Conservation (phyloP, 2,888 invertebrate species). For the Griposia aprilina region DNA sequence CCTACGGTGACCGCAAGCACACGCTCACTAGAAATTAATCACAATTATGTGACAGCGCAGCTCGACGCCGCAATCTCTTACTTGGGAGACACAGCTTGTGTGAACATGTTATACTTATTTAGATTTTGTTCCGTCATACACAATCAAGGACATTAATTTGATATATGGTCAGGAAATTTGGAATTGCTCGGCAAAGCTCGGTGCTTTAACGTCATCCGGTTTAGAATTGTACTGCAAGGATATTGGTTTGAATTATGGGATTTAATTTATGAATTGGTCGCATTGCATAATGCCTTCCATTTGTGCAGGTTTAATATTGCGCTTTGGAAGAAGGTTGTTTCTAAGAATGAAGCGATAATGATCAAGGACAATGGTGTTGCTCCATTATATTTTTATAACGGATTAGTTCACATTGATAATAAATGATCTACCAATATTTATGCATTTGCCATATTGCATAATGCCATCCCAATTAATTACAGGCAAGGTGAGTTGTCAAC, state of each 20-base stretch:
- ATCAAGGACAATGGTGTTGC: conserved; percentile 41
- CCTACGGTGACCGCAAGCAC: conserved; percentile 86
- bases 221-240: conserved; percentile 49
- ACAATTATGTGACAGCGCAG: conserved; percentile 88
- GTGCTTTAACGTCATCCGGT: conserved; percentile 46
- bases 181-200: conserved; percentile 48
- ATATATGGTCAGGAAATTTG: conserved; percentile 61
- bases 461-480: background rate
- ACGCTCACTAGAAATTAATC: conserved; percentile 88
- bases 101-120: conserved; percentile 65
- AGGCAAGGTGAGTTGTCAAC: background rate
- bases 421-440: background rate
- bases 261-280: conserved; percentile 58
- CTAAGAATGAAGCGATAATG: conserved; percentile 53
- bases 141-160: conserved; percentile 63
- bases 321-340: conserved; percentile 37
- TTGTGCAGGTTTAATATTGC: conserved; percentile 37
- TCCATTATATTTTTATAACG: conserved; percentile 23
- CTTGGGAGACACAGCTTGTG: conserved; percentile 71
- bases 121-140: conserved; percentile 65
- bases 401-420: conserved; percentile 3
- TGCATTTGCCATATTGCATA: background rate
- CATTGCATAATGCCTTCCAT: conserved; percentile 42
- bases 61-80: conserved; percentile 73
- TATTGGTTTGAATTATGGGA: conserved; percentile 51